These are phyloP conservation scores for Cetoscarus ocellatus DNA, from an alignment of 2,797 vertebrate species.

Conservation along the genomic window DNA sequence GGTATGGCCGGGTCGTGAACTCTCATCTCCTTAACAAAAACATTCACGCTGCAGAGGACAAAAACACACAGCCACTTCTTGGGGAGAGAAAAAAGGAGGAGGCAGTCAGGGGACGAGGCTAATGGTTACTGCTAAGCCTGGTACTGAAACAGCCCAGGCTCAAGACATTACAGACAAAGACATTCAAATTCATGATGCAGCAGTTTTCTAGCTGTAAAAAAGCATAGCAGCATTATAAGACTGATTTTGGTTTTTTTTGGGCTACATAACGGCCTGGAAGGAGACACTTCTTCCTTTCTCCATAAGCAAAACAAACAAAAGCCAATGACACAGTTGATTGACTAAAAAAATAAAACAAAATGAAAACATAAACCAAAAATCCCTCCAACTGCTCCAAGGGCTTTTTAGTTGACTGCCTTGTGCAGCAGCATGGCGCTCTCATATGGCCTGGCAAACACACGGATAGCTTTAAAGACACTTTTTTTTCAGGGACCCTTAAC, in stretches of 20 bases:
- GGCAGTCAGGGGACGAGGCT: conserved; percentile 13
- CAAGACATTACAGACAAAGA: conserved; percentile 24
- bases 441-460: too few species aligned
- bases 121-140: conserved; percentile 52
- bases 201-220: conserved; percentile 32
- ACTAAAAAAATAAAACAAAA: conserved; percentile 25
- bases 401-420: conserved; percentile 21
- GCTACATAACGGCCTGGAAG: conserved; percentile 14
- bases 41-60: conserved; percentile 80
- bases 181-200: conserved; percentile 40
- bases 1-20: conserved; percentile 84
- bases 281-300: conserved; percentile 2
- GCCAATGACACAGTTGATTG: conserved; percentile 48
- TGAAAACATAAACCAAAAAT: conserved; percentile 23
- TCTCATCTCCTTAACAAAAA: conserved; percentile 85
- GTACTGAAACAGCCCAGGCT: conserved; percentile 52
- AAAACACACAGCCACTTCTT: conserved; percentile 77
- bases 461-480: too few species aligned
- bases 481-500: too few species aligned
- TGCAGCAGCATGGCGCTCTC: background rate
- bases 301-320: conserved; percentile 24
- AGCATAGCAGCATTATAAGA: conserved; percentile 18
- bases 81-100: conserved; percentile 29
- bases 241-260: conserved; percentile 5
- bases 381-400: conserved; percentile 16